Evolutionary conservation across 2,888 invertebrate species (phyloP).

Genomic region (Rhagonycha fulva): DNA sequence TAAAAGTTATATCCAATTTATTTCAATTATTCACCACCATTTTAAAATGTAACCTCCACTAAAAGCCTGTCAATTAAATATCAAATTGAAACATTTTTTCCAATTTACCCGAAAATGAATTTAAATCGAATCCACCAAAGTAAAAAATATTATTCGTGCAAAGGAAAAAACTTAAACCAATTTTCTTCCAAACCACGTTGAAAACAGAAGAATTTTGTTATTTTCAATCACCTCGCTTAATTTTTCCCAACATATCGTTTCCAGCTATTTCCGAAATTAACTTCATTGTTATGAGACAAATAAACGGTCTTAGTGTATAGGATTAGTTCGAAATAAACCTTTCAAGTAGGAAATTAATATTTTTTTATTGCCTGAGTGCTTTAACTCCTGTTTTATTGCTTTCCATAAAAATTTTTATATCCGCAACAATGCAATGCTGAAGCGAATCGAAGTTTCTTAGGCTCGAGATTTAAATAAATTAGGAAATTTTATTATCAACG

Average conservation of each 20-base stretch:
- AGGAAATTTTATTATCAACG: neutral
- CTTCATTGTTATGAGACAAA: neutral
- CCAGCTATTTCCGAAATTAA: neutral
- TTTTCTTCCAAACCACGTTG: neutral
- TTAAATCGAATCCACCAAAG: neutral
- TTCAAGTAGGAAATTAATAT: neutral
- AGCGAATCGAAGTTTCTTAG: neutral
- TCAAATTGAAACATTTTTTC: neutral
- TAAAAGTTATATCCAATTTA: neutral
- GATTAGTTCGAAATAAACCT: neutral
- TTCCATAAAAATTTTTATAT: neutral
- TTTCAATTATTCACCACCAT: neutral
- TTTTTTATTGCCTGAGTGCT: neutral
- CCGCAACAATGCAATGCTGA: neutral
- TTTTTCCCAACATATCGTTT: neutral
- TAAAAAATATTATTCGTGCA: neutral
- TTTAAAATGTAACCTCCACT: neutral
- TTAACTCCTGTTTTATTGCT: neutral
- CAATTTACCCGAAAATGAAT: neutral
- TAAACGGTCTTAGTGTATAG: neutral
- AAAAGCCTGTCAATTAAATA: neutral
- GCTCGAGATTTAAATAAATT: neutral
- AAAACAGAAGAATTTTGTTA: neutral
- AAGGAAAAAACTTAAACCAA: neutral
- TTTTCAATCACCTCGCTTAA: neutral